phyloP scores from a whole-genome alignment of 2,888 invertebrate species.

The Branchipolynoe longqiensis region DNA sequence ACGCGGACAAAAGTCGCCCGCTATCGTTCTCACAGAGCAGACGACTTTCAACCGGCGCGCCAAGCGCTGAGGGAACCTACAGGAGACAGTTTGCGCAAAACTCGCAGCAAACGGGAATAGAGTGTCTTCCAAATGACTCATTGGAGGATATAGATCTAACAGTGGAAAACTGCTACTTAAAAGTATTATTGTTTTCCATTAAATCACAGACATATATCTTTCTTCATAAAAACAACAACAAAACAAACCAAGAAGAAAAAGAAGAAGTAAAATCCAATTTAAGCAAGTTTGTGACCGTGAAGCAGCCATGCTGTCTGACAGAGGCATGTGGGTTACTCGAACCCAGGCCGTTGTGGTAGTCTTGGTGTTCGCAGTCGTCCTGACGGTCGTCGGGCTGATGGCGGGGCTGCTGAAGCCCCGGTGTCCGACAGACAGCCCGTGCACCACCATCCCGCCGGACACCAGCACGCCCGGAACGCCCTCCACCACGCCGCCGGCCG shows the following conservation, averaged over 20 bases:
- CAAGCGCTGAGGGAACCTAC: background rate
- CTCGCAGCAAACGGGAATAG: too few species aligned
- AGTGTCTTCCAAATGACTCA: too few species aligned
- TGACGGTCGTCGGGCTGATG: constrained; percentile 59
- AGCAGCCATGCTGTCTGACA: background rate
- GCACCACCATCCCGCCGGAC: background rate
- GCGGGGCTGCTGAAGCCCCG: constrained; percentile 57
- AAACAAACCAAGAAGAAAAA: background rate
- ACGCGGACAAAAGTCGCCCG: background rate
- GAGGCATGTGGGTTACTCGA: constrained; percentile 20
- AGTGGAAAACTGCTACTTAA: background rate
- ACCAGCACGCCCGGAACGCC: background rate
- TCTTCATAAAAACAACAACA: background rate
- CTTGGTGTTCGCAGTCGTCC: constrained; percentile 28
- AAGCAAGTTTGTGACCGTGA: background rate
- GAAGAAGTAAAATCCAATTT: background rate
- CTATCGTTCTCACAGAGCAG: background rate
- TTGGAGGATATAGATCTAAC: background rate
- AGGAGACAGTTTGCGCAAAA: too few species aligned
- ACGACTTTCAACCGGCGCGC: background rate
- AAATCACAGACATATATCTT: too few species aligned
- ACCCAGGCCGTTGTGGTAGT: constrained; percentile 38
- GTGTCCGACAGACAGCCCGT: background rate
- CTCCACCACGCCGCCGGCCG: background rate
- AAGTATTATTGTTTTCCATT: too few species aligned